Base-by-base conservation (phyloP, 2,797 vertebrate species). In the Sebastolobus alascanus region DNA sequence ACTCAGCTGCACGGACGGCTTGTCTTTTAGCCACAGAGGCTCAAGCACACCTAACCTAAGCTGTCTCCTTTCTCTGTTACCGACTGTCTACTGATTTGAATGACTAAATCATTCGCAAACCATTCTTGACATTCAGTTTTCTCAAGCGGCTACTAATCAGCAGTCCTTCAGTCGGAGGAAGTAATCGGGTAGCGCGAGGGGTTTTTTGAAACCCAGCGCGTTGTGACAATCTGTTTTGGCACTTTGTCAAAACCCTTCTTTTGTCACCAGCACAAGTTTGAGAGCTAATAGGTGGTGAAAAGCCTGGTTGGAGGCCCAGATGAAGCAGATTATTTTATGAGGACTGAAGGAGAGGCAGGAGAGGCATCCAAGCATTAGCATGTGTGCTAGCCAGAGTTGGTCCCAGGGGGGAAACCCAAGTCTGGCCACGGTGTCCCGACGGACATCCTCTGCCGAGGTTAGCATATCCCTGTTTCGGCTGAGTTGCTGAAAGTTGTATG, bases 281-380 rank as follows among this genome's bases (percentile, higher is more conserved):
- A 85, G 83, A 69, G 70, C 85, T 94, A 95, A 95, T 94, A 90
- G 90, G 92, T 85, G 85, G 78, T 94, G 94, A 94, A 94, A 93
- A 89, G 89, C 59, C 83, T 31, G 27, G 55, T 86, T 12, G 56
- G 88, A 88, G 84, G 82, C 83, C 83, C 82, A 73, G 78, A 75
- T 82, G 84, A 87, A 80, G 89, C 85, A 50, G 83, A 86, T 85
- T 92, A 63, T 88, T 87, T 90, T 64, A 92, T 78, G 75, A 84
- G 66, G 79, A 81, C 55, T 86, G 83, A 89, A 80, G 69, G 84
- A 69, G 81, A 87, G 65, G 80, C 77, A 20, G 69, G 79, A 72
- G 79, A 88, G 77, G 79, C 89, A 52, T 81, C 79, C 76, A 50
- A 66, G 77, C 87, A 95, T 95, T 93, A 93, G 92, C 94, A 94